These are phyloP conservation scores for Venustaconcha ellipsiformis DNA, from an alignment of 1,140 invertebrate species.

Conservation along the genomic window DNA sequence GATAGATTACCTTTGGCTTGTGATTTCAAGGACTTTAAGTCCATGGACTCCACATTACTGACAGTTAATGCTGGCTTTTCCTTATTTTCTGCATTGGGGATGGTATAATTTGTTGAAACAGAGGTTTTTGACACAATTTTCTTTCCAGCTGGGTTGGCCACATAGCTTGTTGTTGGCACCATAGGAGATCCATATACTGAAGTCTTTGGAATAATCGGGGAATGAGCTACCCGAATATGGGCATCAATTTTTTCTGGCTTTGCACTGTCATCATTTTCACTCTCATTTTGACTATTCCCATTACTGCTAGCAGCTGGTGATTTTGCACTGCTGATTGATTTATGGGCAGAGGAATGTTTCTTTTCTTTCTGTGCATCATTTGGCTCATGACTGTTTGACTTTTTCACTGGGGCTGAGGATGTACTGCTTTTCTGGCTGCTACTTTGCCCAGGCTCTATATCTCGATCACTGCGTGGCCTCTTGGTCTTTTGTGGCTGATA, in stretches of 20 bases:
- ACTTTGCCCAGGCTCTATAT: neutral
- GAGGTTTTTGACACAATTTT: conserved; percentile 57
- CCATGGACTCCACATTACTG: conserved; percentile 58
- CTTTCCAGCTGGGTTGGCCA: conserved; percentile 23
- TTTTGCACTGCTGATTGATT: no score
- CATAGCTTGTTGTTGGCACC: conserved; percentile 18
- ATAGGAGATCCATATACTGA: conserved; percentile 28
- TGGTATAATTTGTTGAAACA: conserved; percentile 54
- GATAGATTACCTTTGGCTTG: conserved; percentile 56
- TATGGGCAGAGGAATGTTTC: no score
- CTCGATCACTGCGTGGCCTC: conserved; percentile 30
- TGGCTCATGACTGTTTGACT: conserved; percentile 27
- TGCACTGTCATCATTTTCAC: no score
- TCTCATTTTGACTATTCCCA: no score
- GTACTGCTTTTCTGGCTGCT: conserved; percentile 15
- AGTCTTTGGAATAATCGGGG: conserved; percentile 20
- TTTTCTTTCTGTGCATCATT: conserved; percentile 2
- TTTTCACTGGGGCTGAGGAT: conserved; percentile 40
- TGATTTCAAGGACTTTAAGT: conserved; percentile 52
- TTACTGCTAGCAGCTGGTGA: no score
- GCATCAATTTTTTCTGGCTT: no score
- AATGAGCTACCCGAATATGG: neutral
- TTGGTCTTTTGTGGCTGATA: conserved; percentile 6
- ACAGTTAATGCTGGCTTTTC: conserved; percentile 43
- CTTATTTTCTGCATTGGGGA: conserved; percentile 34